A percentile compares a stretch with the other conserved stretches of the same genome.
These are phyloP conservation scores for Scytalopus superciliaris DNA, from an alignment of 2,113 vertebrate genomes.

Conservation along the genomic window DNA sequence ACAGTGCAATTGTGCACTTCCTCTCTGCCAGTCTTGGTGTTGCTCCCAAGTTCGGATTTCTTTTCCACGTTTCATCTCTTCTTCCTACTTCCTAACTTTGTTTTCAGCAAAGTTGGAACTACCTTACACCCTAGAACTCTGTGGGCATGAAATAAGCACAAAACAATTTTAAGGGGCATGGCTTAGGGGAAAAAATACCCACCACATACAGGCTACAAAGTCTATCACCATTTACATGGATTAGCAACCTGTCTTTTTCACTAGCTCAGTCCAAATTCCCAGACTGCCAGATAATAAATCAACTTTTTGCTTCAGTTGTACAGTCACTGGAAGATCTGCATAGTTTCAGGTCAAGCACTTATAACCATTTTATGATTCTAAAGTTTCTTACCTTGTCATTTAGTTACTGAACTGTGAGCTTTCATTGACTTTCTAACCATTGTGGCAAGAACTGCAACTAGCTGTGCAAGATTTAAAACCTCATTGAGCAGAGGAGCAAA, in stretches of 20 bases:
- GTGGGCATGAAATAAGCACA: background rate
- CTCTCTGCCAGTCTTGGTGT: background rate
- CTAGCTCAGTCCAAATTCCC: conserved; percentile 17
- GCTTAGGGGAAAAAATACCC: background rate
- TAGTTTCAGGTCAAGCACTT: conserved; percentile 60
- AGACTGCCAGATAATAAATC: conserved; percentile 34
- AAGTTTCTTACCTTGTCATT: conserved; percentile 61
- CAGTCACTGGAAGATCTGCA: conserved; percentile 11
- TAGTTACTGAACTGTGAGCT: conserved; percentile 64
- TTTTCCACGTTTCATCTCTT: background rate
- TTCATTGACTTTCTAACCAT: conserved; percentile 58
- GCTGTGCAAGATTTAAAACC: conserved; percentile 56
- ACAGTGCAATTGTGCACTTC: background rate
- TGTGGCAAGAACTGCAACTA: conserved; percentile 27
- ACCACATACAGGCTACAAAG: background rate
- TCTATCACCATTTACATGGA: background rate
- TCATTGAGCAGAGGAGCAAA: conserved; percentile 31
- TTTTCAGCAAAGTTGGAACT: background rate
- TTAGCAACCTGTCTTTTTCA: background rate
- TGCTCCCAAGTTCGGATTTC: background rate
- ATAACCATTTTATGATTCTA: conserved; percentile 50
- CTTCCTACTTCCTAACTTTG: too few species aligned
- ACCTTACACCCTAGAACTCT: background rate
- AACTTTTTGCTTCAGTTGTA: conserved; percentile 37
- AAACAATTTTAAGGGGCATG: background rate